Evolutionary conservation across 2,797 vertebrate species (phyloP).

Genomic region (Helarctos malayanus): DNA sequence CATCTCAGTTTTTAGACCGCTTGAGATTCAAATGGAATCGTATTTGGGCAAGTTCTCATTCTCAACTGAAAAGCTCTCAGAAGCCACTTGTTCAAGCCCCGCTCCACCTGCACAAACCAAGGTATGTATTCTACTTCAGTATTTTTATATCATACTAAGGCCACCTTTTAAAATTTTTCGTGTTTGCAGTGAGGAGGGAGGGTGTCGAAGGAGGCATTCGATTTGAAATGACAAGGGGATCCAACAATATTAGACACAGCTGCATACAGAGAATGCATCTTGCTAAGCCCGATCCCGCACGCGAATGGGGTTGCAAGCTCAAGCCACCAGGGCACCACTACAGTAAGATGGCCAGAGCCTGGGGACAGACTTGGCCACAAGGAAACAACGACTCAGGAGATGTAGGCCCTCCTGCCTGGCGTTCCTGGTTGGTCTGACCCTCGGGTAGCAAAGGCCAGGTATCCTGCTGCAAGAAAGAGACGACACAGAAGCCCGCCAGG

Average conservation of each 20-base stretch:
- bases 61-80: not conserved
- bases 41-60: not conserved
- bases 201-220: not conserved
- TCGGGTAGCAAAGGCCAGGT: not conserved
- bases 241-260: not conserved
- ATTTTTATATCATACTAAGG: not conserved
- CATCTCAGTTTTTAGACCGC: not conserved
- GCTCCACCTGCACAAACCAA: not conserved
- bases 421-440: not conserved
- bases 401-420: not conserved
- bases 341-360: rapidly evolving
- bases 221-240: not conserved
- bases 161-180: not conserved
- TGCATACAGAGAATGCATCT: not conserved
- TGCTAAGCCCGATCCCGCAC: no score
- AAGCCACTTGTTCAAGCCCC: not conserved
- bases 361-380: not conserved
- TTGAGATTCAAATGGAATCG: not conserved
- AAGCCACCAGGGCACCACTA: not conserved
- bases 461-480: not conserved
- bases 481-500: no score
- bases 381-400: not conserved
- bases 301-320: no score
- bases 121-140: not conserved
- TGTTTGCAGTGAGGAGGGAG: not conserved